Conservation (phyloP, 35 echinoderm and acorn worm species). For the Holothuria glaberrima region DNA sequence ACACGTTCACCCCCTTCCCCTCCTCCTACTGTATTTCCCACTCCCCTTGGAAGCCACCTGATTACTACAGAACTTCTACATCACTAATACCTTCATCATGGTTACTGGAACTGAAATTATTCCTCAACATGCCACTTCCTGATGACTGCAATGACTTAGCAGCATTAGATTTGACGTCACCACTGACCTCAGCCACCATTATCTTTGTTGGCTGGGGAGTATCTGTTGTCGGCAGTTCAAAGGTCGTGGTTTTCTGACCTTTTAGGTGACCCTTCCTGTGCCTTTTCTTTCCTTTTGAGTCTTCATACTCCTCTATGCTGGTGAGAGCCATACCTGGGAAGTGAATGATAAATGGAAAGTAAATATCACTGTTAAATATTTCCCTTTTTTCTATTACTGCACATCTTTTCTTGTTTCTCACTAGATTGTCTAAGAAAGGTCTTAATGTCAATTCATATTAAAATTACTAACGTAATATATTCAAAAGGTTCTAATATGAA, state of each 20-base stretch:
- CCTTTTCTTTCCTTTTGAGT: not conserved
- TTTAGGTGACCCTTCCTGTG: constrained; percentile 19
- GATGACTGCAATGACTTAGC: not conserved
- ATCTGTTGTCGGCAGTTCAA: not conserved
- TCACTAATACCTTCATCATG: constrained; percentile 63
- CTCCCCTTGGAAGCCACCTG: too few species aligned
- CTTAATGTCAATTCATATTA: too few species aligned
- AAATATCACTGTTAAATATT: too few species aligned
- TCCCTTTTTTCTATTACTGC: too few species aligned
- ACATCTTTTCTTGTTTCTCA: too few species aligned
- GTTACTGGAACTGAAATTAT: not conserved
- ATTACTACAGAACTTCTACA: not conserved
- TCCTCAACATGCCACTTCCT: not conserved
- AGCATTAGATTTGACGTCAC: not conserved
- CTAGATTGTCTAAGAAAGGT: too few species aligned
- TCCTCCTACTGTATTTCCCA: too few species aligned
- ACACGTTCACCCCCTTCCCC: too few species aligned
- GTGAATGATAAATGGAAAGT: not conserved
- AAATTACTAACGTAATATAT: too few species aligned
- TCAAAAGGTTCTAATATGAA: too few species aligned
- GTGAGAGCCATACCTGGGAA: constrained; percentile 36
- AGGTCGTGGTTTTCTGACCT: not conserved
- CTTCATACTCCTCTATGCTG: constrained; percentile 56
- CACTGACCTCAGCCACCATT: constrained; percentile 14
- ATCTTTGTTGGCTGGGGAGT: not conserved